Conservation (phyloP, 2,888 invertebrate genomes). For the Salpingus planirostris region DNA sequence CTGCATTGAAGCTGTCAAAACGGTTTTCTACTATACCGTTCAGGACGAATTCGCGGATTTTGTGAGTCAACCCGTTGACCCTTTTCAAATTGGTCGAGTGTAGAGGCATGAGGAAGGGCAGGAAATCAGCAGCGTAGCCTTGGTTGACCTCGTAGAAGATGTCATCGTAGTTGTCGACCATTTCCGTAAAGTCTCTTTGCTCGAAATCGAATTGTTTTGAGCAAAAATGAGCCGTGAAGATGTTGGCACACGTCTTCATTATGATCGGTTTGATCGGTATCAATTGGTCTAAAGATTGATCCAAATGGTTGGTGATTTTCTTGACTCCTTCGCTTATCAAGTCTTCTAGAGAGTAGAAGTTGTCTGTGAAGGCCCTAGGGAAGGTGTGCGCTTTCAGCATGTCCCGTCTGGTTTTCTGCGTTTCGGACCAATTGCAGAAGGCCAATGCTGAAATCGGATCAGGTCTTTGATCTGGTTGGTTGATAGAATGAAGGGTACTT, state of each 20-base stretch:
- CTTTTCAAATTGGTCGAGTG: constrained; percentile 44
- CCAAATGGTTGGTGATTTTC: constrained; percentile 26
- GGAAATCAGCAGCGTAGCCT: constrained; percentile 57
- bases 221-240: constrained; percentile 55
- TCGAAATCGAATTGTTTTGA: constrained; percentile 43
- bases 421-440: constrained; percentile 60
- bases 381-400: constrained; percentile 51
- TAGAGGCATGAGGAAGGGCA: constrained; percentile 52
- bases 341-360: constrained; percentile 45
- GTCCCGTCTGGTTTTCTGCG: constrained; percentile 52
- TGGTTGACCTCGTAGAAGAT: constrained; percentile 61
- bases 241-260: constrained; percentile 48
- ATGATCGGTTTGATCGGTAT: constrained; percentile 42
- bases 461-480: constrained; percentile 2
- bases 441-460: constrained; percentile 48
- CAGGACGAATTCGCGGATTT: constrained; percentile 48
- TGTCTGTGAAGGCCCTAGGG: constrained; percentile 48
- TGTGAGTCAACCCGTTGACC: constrained; percentile 45
- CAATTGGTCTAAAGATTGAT: constrained; percentile 20
- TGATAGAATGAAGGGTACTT: constrained; percentile 38
- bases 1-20: constrained; percentile 27
- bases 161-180: constrained; percentile 51
- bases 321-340: constrained; percentile 42
- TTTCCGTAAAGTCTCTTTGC: constrained; percentile 41
- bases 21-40: constrained; percentile 45